Evolutionary conservation across 2,113 vertebrate species (phyloP).

Genomic region (Cyrtonyx montezumae): DNA sequence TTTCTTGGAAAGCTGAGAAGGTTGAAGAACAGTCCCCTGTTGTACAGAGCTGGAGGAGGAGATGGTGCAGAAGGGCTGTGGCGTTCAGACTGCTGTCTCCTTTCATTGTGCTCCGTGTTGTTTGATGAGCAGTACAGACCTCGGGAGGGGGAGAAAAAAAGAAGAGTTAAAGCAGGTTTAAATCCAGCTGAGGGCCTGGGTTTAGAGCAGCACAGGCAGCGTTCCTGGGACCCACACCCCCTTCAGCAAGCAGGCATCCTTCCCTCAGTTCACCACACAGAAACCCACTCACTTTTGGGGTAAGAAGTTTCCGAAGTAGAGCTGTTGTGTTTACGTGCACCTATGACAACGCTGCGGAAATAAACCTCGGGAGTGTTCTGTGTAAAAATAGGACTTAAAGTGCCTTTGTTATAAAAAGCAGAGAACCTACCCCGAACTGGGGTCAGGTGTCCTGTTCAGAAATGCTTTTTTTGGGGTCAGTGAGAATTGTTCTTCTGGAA

Average conservation of each 20-base stretch:
- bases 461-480: not conserved
- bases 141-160: accelerated
- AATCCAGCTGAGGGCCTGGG: not conserved
- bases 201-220: no score
- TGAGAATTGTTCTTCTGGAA: no score
- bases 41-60: not conserved
- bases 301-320: not conserved
- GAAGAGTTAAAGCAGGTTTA: not conserved
- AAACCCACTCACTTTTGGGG: accelerated
- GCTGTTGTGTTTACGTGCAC: not conserved
- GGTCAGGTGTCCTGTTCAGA: not conserved
- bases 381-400: not conserved
- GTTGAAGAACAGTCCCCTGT: not conserved
- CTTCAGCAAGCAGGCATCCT: no score
- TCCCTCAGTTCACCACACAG: no score
- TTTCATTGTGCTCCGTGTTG: not conserved
- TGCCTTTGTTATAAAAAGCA: not conserved
- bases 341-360: not conserved
- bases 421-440: not conserved
- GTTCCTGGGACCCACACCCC: no score
- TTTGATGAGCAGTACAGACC: not conserved
- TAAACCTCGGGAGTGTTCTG: not conserved
- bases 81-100: not conserved
- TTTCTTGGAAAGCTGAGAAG: not conserved
- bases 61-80: not conserved